phyloP scores from a whole-genome alignment of 35 echinoderm and acorn worm genomes.

The Ophioderma brevispina region DNA sequence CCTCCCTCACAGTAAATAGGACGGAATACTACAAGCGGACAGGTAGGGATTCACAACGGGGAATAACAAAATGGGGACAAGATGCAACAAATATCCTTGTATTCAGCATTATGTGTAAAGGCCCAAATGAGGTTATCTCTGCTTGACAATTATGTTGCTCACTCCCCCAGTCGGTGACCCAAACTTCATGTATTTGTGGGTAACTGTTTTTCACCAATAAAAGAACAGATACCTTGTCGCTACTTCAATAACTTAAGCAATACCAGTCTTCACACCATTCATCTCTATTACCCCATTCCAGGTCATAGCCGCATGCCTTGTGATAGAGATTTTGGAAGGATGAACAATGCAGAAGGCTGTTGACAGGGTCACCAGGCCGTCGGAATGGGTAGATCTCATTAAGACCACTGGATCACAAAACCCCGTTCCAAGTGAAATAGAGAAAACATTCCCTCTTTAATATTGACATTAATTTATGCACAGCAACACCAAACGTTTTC shows the following conservation, averaged over 20 bases:
- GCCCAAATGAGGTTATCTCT: constrained; percentile 14
- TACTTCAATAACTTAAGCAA: constrained; percentile 8
- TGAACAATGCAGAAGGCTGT: neutral
- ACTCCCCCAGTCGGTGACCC: neutral
- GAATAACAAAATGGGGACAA: neutral
- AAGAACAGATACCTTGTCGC: constrained; percentile 24
- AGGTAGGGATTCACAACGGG: neutral
- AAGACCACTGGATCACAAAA: constrained; percentile 20
- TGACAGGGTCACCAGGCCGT: constrained; percentile 17
- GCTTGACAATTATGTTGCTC: too few relatives aligned
- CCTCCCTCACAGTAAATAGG: neutral
- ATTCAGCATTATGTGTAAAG: constrained; percentile 9
- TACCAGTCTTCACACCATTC: neutral
- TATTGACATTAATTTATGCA: too few relatives aligned
- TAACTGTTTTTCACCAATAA: constrained; percentile 39
- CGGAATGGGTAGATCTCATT: constrained; percentile 3
- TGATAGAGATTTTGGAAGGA: constrained; percentile 29
- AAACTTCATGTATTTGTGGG: neutral
- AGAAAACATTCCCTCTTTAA: neutral
- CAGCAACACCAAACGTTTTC: too few relatives aligned
- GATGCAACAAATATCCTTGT: neutral
- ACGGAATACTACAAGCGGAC: constrained; percentile 4
- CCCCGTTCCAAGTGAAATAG: neutral
- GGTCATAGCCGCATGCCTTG: constrained; percentile 39
- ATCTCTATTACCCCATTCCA: constrained; percentile 31